phyloP scores from a whole-genome alignment of 2,797 vertebrate genomes.

The Alectoris magna region DNA sequence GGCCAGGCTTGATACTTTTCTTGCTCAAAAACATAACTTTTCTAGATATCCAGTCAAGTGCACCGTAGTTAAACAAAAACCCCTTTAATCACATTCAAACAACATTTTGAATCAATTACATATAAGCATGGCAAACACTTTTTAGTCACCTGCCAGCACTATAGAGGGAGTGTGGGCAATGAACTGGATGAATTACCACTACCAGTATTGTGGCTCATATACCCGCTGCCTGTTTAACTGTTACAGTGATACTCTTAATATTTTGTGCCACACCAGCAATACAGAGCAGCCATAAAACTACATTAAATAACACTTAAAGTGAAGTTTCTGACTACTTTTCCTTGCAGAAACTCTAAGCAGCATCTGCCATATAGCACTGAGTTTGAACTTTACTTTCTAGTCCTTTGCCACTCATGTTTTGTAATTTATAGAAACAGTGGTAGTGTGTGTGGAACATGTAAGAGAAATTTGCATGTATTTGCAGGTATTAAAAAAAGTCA shows the following conservation, averaged over 20 bases:
- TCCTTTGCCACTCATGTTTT: not conserved
- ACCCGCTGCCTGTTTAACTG: fast-evolving
- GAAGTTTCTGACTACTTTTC: not conserved
- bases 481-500: not conserved
- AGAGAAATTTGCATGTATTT: too few relatives aligned
- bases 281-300: not conserved
- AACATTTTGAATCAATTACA: not conserved
- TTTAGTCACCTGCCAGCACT: not conserved
- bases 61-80: not conserved
- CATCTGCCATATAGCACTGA: not conserved
- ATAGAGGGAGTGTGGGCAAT: not conserved
- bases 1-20: not conserved
- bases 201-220: not conserved
- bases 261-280: not conserved
- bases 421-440: not conserved
- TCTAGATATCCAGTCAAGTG: not conserved
- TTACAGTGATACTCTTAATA: not conserved
- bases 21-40: not conserved
- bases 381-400: not conserved
- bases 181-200: not conserved
- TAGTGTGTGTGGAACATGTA: fast-evolving
- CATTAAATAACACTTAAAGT: not conserved
- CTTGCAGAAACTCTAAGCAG: not conserved
- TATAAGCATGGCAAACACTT: not conserved
- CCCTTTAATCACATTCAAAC: not conserved